Evolutionary conservation across 1,140 invertebrate species (phyloP).

Genomic region (Rhopalosiphum maidis): DNA sequence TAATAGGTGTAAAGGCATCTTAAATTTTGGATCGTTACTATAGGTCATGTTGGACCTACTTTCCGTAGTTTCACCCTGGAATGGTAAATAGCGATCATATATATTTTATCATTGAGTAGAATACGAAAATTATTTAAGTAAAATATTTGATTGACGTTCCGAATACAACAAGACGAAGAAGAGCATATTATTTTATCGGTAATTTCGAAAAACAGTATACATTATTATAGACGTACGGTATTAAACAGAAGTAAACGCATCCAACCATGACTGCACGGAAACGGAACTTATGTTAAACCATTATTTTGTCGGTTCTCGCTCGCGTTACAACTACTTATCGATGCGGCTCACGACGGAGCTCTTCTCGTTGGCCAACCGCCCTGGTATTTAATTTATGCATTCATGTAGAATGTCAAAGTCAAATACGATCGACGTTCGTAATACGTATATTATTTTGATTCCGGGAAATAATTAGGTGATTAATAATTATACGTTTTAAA

Average conservation of each 20-base stretch:
- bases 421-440: not conserved
- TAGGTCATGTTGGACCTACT: not conserved
- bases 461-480: not conserved
- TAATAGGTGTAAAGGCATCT: not conserved
- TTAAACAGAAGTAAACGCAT: not conserved
- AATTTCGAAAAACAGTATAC: not conserved
- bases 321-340: not conserved
- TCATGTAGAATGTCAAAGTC: not conserved
- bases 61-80: not conserved
- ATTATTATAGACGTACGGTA: not conserved
- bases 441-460: not conserved
- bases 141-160: not conserved
- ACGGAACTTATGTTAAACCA: not conserved
- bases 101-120: not conserved
- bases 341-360: not conserved
- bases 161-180: not conserved
- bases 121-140: not conserved
- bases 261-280: not conserved
- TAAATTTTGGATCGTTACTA: not conserved
- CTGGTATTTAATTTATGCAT: not conserved
- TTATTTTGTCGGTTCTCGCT: not conserved
- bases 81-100: not conserved
- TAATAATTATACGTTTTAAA: not conserved
- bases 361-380: not conserved
- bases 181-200: not conserved